Evolutionary conservation across 2,113 vertebrate species (phyloP), one percentile per base, ranked within the genome.

Genomic region (Syngnathus floridae): DNA sequence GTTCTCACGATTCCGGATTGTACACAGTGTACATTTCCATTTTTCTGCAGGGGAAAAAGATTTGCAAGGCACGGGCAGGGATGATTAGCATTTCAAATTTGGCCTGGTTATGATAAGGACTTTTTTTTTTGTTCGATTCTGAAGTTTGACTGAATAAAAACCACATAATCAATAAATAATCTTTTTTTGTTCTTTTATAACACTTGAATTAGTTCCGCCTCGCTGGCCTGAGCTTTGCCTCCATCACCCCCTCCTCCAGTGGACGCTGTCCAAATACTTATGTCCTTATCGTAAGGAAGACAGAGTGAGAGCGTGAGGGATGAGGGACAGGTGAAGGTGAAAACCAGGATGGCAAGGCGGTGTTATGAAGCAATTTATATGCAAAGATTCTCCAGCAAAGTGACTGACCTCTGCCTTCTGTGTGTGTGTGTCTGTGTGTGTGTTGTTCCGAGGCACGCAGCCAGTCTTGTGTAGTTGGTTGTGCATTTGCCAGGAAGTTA

Each of bases 301-400:
- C 26, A 46, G 56, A 61, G 66, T 36, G 66, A 46, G 56, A 61
- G 64, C 36, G 66, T n/a, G 9, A 40, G 40, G 16, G 12, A 35
- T 71, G 73, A 72, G 11, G 22, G 65, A 65, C 62, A 37, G 22
- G 10, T 56, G 55, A 46, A 46, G 52, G 37, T 37, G 35, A 60
- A 45, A 43, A 45, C 21, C 45, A n/a, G 43, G 26, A 41, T 71
- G 3, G 48, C 26, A 46, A 49, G 51, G 45, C 35, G 52, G 79
- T 84, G 78, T 86, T 87, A 86, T 85, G 82, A 87, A 87, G 84
- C 85, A 86, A 85, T 85, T 88, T 87, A 86, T 88, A 87, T 88
- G 82, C 83, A 87, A 74, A 69, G 78, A 84, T 79, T 81, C 81
- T 84, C 84, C 84, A 85, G 86, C 78, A 85, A 84, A 81, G 78